Evolutionary conservation across 1,140 invertebrate genomes (phyloP).

Genomic region (Lordiphosa clarofinis): DNA sequence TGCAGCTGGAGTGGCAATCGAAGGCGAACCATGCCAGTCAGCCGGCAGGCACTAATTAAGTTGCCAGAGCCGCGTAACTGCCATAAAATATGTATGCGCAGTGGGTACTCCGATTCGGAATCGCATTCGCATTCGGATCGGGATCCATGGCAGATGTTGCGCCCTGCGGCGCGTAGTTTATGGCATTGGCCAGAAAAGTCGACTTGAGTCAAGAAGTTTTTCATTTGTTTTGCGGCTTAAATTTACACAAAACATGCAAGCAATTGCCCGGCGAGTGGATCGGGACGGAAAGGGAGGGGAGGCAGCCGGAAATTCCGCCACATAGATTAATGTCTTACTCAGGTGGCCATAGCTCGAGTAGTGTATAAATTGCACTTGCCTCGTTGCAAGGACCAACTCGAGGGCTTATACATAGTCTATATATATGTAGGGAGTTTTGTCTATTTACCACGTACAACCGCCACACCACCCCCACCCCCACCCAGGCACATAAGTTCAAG

Average conservation of each 20-base stretch:
- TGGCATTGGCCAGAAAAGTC: slow-evolving; percentile 50
- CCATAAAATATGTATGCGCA: slow-evolving; percentile 56
- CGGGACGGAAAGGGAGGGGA: background rate
- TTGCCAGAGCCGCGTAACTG: slow-evolving; percentile 49
- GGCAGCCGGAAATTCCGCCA: slow-evolving; percentile 39
- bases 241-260: slow-evolving; percentile 61
- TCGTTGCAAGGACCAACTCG: background rate
- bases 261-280: slow-evolving; percentile 19
- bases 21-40: slow-evolving; percentile 27
- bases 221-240: slow-evolving; percentile 62
- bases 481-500: slow-evolving; percentile 1
- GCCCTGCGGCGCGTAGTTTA: slow-evolving; percentile 47
- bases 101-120: slow-evolving; percentile 51
- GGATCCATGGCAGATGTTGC: slow-evolving; percentile 22
- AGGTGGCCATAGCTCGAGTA: slow-evolving; percentile 14
- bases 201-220: slow-evolving; percentile 63
- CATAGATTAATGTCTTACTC: slow-evolving; percentile 71
- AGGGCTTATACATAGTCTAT: background rate
- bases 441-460: no score
- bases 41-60: slow-evolving; percentile 46
- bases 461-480: no score
- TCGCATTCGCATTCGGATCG: slow-evolving; percentile 43
- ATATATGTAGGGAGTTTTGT: no score
- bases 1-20: slow-evolving; percentile 35
- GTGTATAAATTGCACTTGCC: slow-evolving; percentile 6